phyloP scores from a whole-genome alignment of 1,140 invertebrate species.

The Orchesella cincta region DNA sequence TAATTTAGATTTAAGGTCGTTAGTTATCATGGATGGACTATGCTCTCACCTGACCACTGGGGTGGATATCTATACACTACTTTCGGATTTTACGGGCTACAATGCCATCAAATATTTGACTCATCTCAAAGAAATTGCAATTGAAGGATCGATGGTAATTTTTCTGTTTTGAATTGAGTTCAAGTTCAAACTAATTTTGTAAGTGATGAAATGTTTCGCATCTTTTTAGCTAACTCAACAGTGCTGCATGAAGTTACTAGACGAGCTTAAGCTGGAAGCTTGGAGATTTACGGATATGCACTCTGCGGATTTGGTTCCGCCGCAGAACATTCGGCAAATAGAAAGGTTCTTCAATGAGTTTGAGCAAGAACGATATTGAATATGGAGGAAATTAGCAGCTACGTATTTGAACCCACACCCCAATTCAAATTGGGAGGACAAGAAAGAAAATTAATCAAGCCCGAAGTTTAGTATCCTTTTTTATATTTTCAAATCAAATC shows the following conservation, averaged over 20 bases:
- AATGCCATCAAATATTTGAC: background rate
- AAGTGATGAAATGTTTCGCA: background rate
- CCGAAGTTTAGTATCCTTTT: no score
- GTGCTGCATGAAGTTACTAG: background rate
- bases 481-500: no score
- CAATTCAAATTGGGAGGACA: no score
- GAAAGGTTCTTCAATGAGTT: conserved; percentile 18
- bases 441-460: no score
- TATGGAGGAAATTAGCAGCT: no score
- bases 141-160: conserved; percentile 1
- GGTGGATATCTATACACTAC: background rate
- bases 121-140: background rate
- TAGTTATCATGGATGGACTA: conserved; percentile 14
- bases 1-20: background rate
- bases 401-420: no score
- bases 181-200: background rate
- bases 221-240: background rate
- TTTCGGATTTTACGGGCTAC: conserved; percentile 7
- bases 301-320: background rate
- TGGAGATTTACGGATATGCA: conserved; percentile 11
- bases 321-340: conserved; percentile 13
- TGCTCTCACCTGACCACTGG: conserved; percentile 1
- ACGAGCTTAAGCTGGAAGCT: conserved; percentile 4
- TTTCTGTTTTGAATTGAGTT: background rate
- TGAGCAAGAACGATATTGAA: conserved; percentile 15